phyloP scores from a whole-genome alignment of 1,140 invertebrate genomes.

The Asobara japonica region DNA sequence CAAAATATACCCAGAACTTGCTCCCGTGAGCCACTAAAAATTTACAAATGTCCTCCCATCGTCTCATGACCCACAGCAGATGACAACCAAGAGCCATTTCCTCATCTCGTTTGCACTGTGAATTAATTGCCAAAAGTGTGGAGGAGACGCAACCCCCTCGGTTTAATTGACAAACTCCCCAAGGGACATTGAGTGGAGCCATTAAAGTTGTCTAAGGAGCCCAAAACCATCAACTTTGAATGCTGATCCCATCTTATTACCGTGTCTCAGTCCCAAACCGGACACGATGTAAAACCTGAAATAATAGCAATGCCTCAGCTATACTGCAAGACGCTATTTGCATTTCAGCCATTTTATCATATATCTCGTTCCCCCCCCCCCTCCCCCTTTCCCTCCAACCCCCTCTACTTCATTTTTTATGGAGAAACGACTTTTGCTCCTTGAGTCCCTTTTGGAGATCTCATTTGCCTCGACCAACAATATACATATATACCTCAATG shows the following conservation, averaged over 20 bases:
- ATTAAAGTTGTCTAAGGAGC: background rate
- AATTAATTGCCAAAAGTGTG: conserved; percentile 57
- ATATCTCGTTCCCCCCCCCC: background rate
- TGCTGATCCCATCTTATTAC: conserved; percentile 9
- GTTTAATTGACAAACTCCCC: conserved; percentile 59
- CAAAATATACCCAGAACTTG: background rate
- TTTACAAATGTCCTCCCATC: background rate
- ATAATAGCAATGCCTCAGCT: conserved; percentile 22
- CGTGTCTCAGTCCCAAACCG: conserved; percentile 14
- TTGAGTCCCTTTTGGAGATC: background rate
- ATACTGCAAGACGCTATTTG: conserved; percentile 30
- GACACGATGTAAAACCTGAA: conserved; percentile 26
- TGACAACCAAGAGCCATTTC: conserved; percentile 34
- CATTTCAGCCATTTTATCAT: conserved; percentile 25
- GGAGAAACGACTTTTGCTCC: conserved; percentile 2
- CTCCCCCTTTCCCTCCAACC: background rate
- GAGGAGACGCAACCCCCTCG: conserved; percentile 42
- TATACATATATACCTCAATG: too few relatives aligned
- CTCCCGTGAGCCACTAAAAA: background rate
- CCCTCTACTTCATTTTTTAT: background rate
- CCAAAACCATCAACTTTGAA: conserved; percentile 5
- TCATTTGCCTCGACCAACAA: background rate
- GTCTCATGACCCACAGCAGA: background rate
- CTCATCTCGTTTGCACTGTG: conserved; percentile 57
- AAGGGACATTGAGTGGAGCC: background rate